Conservation (phyloP, 2,113 vertebrate genomes). For the Ochotona curzoniae region DNA sequence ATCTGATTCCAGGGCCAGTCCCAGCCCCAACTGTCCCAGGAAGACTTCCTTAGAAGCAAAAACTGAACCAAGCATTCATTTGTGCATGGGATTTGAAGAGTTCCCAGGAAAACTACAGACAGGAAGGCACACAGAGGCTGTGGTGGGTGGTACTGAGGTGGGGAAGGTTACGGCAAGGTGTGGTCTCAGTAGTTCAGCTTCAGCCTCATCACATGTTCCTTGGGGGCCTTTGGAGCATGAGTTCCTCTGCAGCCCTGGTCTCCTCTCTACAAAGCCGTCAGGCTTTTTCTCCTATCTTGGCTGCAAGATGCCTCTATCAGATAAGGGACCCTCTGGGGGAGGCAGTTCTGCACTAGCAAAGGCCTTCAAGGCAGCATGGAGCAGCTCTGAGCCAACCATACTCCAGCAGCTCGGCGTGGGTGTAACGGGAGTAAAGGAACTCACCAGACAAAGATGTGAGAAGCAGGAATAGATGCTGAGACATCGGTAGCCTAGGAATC, state of each 20-base stretch:
- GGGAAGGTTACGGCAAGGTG: background rate
- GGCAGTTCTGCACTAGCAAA: background rate
- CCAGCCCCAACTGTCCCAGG: background rate
- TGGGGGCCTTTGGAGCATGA: background rate
- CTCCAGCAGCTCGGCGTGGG: background rate
- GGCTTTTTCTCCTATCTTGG: background rate
- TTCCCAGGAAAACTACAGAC: background rate
- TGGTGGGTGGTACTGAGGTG: background rate
- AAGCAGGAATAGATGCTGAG: background rate
- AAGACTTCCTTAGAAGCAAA: background rate
- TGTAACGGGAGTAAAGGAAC: background rate
- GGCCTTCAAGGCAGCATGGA: background rate
- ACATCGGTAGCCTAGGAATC: background rate
- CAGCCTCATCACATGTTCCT: background rate
- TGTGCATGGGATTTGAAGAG: background rate
- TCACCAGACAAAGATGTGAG: background rate
- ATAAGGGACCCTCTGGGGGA: background rate
- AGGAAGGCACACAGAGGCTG: background rate
- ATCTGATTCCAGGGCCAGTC: background rate
- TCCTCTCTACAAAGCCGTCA: background rate
- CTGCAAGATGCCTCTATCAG: background rate
- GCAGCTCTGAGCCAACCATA: background rate
- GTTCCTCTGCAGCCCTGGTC: too few species aligned
- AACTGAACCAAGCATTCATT: background rate
- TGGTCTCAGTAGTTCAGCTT: background rate